Evolutionary conservation across 2,797 vertebrate genomes (phyloP).

Genomic region (Carcharodon carcharias): DNA sequence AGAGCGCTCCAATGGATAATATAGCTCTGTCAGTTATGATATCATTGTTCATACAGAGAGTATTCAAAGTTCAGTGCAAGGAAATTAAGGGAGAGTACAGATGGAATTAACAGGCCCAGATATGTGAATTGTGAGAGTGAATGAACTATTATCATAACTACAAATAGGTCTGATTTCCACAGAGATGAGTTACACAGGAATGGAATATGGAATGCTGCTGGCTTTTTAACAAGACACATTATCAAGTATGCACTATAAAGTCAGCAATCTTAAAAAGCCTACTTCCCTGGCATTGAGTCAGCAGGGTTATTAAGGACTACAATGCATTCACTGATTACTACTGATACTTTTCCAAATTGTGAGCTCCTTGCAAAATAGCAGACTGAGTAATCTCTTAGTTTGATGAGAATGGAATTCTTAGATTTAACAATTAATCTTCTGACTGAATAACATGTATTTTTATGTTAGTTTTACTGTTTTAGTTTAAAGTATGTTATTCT

Average conservation of each 20-base stretch:
- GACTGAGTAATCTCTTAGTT: too few relatives aligned
- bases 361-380: neutral
- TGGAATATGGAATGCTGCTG: neutral
- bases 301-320: neutral
- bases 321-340: neutral
- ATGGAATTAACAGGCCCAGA: slow-evolving; percentile 24
- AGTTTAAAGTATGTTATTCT: neutral
- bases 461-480: too few relatives aligned
- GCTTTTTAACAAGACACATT: neutral
- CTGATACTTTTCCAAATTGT: neutral
- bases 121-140: neutral
- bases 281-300: neutral
- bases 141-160: slow-evolving; percentile 1
- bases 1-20: neutral
- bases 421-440: neutral
- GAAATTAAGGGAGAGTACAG: slow-evolving; percentile 12
- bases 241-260: neutral
- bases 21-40: neutral
- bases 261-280: neutral
- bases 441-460: neutral
- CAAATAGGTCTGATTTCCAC: slow-evolving; percentile 28
- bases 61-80: slow-evolving; percentile 22
- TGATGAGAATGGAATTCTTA: neutral
- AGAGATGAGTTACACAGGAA: neutral
- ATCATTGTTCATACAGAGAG: neutral